Evolutionary conservation across 2,888 invertebrate species (phyloP).

Genomic region (Perizoma affinitatum): DNA sequence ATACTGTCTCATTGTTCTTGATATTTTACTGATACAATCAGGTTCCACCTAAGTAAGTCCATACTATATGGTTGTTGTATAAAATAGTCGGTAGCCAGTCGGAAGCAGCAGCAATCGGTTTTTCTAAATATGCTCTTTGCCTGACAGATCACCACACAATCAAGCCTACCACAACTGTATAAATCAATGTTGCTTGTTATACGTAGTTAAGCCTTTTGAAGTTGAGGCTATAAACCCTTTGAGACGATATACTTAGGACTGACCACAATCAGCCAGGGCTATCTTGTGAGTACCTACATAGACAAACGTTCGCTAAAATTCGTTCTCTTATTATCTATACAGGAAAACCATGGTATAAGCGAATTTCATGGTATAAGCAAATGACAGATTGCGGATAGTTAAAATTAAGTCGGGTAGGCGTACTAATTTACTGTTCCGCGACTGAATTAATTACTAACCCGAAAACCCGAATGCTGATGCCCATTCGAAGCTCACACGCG

Average conservation of each 20-base stretch:
- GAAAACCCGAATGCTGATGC: conserved; percentile 44
- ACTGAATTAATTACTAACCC: conserved; percentile 52
- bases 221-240: conserved; percentile 5
- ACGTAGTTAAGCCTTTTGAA: conserved; percentile 5
- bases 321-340: too few species aligned
- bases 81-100: too few species aligned
- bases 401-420: conserved; percentile 29
- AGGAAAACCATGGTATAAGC: too few species aligned
- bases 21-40: too few species aligned
- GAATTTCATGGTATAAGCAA: too few species aligned
- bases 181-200: conserved; percentile 10
- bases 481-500: conserved; percentile 25
- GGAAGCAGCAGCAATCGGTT: too few species aligned
- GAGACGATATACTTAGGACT: neutral
- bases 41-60: too few species aligned
- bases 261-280: neutral
- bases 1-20: too few species aligned
- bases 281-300: conserved; percentile 3
- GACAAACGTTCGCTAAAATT: too few species aligned
- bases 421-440: conserved; percentile 37
- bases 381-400: conserved; percentile 22
- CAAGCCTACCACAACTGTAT: conserved; percentile 8
- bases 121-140: too few species aligned
- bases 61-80: too few species aligned
- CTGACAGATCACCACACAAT: too few species aligned